Conservation (phyloP, 1,140 invertebrate species). For the Polyergus mexicanus region DNA sequence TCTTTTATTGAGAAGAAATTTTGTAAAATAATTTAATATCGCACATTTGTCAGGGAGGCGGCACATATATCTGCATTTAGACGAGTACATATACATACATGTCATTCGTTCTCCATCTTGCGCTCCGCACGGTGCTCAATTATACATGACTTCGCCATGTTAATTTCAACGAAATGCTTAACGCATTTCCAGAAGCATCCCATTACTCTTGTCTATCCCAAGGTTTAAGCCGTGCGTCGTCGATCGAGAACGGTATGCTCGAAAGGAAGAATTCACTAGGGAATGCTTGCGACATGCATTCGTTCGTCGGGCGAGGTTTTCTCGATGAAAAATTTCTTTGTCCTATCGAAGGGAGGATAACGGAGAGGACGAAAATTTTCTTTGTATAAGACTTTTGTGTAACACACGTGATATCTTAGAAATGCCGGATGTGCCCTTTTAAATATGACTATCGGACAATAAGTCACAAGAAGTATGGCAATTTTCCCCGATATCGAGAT, state of each 20-base stretch:
- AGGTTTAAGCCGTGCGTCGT: constrained; percentile 22
- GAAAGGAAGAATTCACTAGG: constrained; percentile 36
- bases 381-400: constrained; percentile 29
- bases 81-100: background rate
- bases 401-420: constrained; percentile 17
- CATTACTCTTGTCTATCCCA: background rate
- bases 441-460: constrained; percentile 18
- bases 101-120: background rate
- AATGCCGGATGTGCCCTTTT: constrained; percentile 12
- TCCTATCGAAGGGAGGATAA: constrained; percentile 37
- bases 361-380: constrained; percentile 42
- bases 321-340: constrained; percentile 51
- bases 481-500: background rate
- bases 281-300: constrained; percentile 54
- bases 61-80: background rate
- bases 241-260: background rate
- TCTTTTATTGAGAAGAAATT: background rate
- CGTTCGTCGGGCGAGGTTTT: constrained; percentile 14
- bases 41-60: background rate
- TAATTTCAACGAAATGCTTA: constrained; percentile 63
- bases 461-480: background rate
- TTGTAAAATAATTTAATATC: background rate
- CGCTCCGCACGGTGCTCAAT: constrained; percentile 50
- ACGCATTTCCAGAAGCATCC: constrained; percentile 1
- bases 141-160: constrained; percentile 62